Conservation (phyloP, 2,888 invertebrate species). For the Chymomyza procnemis region DNA sequence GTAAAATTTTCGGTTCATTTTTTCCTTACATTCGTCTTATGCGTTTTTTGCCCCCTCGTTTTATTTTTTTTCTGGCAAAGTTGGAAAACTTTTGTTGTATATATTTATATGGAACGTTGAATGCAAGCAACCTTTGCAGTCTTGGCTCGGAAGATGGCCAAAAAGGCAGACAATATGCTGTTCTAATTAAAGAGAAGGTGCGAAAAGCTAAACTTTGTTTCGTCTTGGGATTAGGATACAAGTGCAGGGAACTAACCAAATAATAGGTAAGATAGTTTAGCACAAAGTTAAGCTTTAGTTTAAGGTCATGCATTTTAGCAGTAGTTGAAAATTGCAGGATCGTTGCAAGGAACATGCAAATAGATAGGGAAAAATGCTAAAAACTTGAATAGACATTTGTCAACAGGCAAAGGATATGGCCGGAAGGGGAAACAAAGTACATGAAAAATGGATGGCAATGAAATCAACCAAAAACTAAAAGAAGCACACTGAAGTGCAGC, state of each 20-base stretch:
- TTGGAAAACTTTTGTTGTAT: neutral
- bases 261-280: neutral
- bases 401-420: neutral
- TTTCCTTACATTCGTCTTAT: neutral
- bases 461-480: slow-evolving; percentile 13
- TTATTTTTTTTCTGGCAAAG: neutral
- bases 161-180: neutral
- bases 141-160: neutral
- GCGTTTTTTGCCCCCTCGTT: too few relatives aligned
- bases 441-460: neutral
- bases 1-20: slow-evolving; percentile 38
- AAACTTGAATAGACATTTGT: neutral
- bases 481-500: neutral
- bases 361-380: neutral
- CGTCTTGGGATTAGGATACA: neutral
- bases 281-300: neutral
- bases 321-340: neutral
- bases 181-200: slow-evolving; percentile 7
- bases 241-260: neutral
- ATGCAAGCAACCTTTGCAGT: slow-evolving; percentile 14
- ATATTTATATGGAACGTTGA: neutral
- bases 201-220: slow-evolving; percentile 5
- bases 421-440: slow-evolving; percentile 2
- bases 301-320: neutral
- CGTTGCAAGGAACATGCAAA: neutral